A percentile compares a stretch with the other conserved stretches of the same genome.
phyloP scores from a whole-genome alignment of 2,797 vertebrate genomes.

The Pseudomugil gertrudae region DNA sequence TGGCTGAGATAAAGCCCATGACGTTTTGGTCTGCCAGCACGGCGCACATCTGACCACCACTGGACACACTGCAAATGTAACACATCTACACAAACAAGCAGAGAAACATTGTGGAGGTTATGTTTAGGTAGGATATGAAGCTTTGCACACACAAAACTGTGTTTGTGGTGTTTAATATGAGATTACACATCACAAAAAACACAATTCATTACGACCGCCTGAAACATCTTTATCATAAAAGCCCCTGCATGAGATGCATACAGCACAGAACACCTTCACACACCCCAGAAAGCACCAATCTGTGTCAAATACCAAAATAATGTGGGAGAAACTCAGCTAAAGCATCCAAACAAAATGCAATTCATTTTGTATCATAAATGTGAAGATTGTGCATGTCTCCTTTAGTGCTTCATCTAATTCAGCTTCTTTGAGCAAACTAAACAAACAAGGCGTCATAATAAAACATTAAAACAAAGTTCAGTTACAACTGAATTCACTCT shows the following conservation, averaged over 20 bases:
- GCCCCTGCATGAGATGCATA: neutral
- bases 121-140: neutral
- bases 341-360: neutral
- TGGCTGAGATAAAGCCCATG: constrained; percentile 91
- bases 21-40: constrained; percentile 89
- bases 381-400: neutral
- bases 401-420: neutral
- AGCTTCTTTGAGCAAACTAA: too few species aligned
- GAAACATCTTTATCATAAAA: neutral
- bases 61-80: constrained; percentile 88
- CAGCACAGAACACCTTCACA: neutral
- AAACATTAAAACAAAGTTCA: too few species aligned
- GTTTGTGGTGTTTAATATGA: neutral
- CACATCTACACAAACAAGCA: constrained; percentile 83
- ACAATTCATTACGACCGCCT: neutral
- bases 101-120: neutral
- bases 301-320: too few species aligned
- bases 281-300: too few species aligned
- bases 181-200: neutral
- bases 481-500: too few species aligned
- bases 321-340: neutral
- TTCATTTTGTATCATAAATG: neutral
- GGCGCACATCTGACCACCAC: constrained; percentile 87
- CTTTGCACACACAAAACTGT: too few species aligned
- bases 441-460: too few species aligned